These are phyloP conservation scores for Zaprionus capensis DNA, from an alignment of 1,140 invertebrate genomes.

Conservation along the genomic window DNA sequence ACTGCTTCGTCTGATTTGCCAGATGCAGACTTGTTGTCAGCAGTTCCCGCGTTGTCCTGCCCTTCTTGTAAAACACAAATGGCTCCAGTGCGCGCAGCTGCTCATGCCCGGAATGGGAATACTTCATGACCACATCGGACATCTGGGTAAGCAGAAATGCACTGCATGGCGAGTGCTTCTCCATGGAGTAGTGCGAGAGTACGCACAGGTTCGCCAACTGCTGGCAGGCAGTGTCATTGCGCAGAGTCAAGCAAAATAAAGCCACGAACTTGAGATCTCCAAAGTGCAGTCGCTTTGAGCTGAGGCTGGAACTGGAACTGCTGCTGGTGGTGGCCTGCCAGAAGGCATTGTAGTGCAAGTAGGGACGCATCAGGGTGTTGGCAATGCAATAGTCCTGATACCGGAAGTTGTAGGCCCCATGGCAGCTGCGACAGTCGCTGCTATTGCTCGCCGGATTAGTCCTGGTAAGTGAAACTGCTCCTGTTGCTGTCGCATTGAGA, in stretches of 20 bases:
- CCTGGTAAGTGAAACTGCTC: slow-evolving; percentile 43
- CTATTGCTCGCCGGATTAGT: slow-evolving; percentile 38
- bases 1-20: slow-evolving; percentile 26
- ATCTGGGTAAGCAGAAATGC: slow-evolving; percentile 85
- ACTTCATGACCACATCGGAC: slow-evolving; percentile 82
- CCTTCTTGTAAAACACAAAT: slow-evolving; percentile 85
- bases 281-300: slow-evolving; percentile 48
- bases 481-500: slow-evolving; percentile 44
- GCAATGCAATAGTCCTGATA: slow-evolving; percentile 78
- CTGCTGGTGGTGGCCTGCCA: slow-evolving; percentile 53
- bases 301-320: slow-evolving; percentile 4
- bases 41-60: slow-evolving; percentile 84
- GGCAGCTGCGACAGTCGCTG: slow-evolving; percentile 63
- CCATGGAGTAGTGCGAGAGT: slow-evolving; percentile 85
- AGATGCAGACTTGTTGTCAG: slow-evolving; percentile 56
- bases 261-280: slow-evolving; percentile 80
- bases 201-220: slow-evolving; percentile 89
- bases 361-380: slow-evolving; percentile 69
- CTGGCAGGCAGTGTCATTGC: slow-evolving; percentile 86
- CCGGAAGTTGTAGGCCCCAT: slow-evolving; percentile 64
- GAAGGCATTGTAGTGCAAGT: slow-evolving; percentile 76
- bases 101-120: slow-evolving; percentile 77
- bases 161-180: slow-evolving; percentile 85
- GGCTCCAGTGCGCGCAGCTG: slow-evolving; percentile 84
- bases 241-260: slow-evolving; percentile 76